Conservation (phyloP, 2,113 vertebrate genomes). For the Mixornis gularis region DNA sequence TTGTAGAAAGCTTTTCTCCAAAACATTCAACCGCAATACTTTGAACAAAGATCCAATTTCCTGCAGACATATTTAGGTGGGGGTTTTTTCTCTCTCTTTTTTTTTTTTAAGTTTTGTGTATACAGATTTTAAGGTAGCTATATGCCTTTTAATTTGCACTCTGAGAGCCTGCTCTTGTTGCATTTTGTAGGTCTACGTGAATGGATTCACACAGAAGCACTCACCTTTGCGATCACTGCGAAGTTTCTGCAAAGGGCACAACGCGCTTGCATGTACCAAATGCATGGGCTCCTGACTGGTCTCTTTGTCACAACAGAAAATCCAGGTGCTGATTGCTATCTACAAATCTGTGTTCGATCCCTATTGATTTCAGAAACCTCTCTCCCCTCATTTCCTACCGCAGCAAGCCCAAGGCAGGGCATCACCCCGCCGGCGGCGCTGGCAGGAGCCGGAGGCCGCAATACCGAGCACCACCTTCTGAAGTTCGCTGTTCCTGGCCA, state of each 20-base stretch:
- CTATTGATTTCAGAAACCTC: not conserved
- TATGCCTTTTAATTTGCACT: not conserved
- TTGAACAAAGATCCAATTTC: not conserved
- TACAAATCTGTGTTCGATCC: not conserved
- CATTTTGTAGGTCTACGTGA: not conserved
- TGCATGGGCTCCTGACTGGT: accelerated
- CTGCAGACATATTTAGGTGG: not conserved
- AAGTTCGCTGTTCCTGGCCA: not conserved
- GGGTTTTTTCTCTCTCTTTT: not conserved
- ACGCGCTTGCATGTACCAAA: too few species aligned
- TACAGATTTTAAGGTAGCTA: not conserved
- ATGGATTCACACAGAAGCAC: not conserved
- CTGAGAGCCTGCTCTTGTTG: not conserved
- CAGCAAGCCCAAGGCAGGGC: not conserved
- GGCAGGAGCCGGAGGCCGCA: not conserved
- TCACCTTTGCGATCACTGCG: not conserved
- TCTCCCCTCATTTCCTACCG: not conserved
- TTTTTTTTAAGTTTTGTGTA: not conserved
- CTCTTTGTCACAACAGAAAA: not conserved
- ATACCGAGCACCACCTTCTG: not conserved
- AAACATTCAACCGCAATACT: not conserved
- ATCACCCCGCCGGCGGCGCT: not conserved
- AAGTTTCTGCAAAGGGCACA: not conserved
- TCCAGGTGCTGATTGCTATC: not conserved
- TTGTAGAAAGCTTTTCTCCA: not conserved